Conservation (phyloP, 1,140 invertebrate species). For the Oryctes rhinoceros region DNA sequence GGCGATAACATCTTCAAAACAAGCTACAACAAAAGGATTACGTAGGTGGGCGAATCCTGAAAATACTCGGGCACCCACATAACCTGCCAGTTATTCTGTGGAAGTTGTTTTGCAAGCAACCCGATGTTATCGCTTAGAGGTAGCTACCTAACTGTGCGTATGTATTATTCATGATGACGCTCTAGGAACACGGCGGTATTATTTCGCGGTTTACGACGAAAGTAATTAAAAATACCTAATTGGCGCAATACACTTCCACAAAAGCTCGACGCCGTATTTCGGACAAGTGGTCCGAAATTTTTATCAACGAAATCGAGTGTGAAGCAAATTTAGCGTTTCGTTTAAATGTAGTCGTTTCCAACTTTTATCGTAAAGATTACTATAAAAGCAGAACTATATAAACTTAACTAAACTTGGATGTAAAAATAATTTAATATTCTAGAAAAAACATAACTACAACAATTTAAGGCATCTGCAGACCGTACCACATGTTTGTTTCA, state of each 20-base stretch:
- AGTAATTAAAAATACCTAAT: slow-evolving; percentile 26
- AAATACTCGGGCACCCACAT: slow-evolving; percentile 23
- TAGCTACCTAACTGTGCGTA: slow-evolving; percentile 18
- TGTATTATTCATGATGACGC: slow-evolving; percentile 25
- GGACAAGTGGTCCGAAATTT: neutral
- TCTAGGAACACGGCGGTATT: neutral
- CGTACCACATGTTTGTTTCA: no score
- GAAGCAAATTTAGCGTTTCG: neutral
- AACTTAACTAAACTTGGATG: no score
- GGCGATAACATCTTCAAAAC: slow-evolving; percentile 32
- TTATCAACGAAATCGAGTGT: neutral
- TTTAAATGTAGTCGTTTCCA: no score
- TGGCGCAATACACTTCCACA: slow-evolving; percentile 17
- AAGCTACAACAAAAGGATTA: slow-evolving; percentile 28
- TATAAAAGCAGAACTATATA: no score
- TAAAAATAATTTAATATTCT: no score
- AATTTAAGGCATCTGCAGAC: no score
- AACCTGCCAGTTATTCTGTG: neutral
- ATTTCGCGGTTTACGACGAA: slow-evolving; percentile 4
- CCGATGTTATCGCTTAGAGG: slow-evolving; percentile 22
- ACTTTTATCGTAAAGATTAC: no score
- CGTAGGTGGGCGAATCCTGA: slow-evolving; percentile 2
- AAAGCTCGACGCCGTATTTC: neutral
- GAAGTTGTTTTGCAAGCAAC: slow-evolving; percentile 22
- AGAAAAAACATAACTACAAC: no score